Conservation (phyloP, 2,113 vertebrate species). For the Gambusia affinis region DNA sequence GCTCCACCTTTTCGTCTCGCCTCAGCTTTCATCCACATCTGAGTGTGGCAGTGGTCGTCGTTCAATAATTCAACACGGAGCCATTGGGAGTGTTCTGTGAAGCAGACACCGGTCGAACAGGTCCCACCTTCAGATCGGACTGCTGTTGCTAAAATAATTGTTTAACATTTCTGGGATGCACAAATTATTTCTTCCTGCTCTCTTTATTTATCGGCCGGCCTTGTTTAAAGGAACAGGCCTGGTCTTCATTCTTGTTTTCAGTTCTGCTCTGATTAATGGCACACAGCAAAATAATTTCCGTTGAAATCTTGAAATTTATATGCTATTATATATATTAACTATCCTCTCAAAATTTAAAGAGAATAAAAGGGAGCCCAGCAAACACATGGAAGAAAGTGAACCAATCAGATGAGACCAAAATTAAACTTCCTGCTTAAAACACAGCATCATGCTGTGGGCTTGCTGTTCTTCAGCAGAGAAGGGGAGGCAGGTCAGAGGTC, state of each 20-base stretch:
- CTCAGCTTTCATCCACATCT: constrained; percentile 67
- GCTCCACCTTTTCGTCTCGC: constrained; percentile 39
- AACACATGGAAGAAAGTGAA: too few species aligned
- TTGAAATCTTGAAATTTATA: background rate
- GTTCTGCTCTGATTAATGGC: background rate
- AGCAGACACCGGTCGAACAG: background rate
- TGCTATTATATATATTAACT: too few species aligned
- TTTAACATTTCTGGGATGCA: background rate
- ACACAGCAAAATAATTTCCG: background rate
- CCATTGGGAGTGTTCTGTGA: constrained; percentile 10
- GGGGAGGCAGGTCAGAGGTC: too few species aligned
- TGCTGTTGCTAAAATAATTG: background rate
- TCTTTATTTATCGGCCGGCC: background rate
- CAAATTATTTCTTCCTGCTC: background rate
- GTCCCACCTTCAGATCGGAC: background rate
- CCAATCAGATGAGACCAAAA: too few species aligned
- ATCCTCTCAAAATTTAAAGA: background rate
- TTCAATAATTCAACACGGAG: constrained; percentile 56
- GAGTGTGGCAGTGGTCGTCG: constrained; percentile 36
- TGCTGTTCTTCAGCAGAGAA: too few species aligned
- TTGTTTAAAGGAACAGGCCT: background rate
- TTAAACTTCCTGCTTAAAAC: too few species aligned
- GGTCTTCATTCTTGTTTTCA: background rate
- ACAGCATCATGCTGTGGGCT: too few species aligned
- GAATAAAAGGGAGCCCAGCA: background rate